Evolutionary conservation across 23 tunicate species (phyloP).

Genomic region (Ciona savignyi): DNA sequence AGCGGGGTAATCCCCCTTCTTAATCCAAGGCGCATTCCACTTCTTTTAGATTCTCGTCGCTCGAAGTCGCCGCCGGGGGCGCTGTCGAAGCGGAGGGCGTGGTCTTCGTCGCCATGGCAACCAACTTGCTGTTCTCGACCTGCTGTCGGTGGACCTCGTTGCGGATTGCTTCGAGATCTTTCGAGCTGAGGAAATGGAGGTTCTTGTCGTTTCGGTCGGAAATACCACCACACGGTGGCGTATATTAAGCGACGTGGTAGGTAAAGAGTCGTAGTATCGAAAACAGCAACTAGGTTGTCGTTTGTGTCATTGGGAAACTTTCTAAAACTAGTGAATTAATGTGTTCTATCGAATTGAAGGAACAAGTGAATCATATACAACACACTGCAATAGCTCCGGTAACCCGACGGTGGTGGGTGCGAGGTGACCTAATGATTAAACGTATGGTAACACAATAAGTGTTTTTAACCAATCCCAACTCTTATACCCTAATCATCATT

Average conservation of each 20-base stretch:
- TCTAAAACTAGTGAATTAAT: too few species aligned
- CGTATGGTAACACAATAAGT: neutral
- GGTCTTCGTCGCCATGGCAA: slow-evolving; percentile 49
- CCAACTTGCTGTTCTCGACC: slow-evolving; percentile 25
- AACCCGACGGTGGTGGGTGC: too few species aligned
- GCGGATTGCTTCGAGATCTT: slow-evolving; percentile 60
- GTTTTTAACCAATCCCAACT: neutral
- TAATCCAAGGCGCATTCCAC: slow-evolving; percentile 6
- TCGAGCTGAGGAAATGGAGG: slow-evolving; percentile 16
- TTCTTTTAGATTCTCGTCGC: neutral
- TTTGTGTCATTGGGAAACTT: too few species aligned
- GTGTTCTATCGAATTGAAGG: too few species aligned
- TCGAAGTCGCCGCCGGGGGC: neutral
- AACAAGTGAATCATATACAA: too few species aligned
- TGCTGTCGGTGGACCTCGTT: slow-evolving; percentile 60
- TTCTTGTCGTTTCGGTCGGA: too few species aligned
- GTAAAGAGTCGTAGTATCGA: too few species aligned
- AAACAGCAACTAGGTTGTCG: too few species aligned
- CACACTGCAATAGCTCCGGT: too few species aligned
- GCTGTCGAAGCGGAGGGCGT: slow-evolving; percentile 4
- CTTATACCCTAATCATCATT: too few species aligned
- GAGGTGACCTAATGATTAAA: neutral
- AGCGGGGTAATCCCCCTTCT: too few species aligned
- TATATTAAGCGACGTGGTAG: neutral
- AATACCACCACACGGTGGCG: neutral